phyloP scores from a whole-genome alignment of 2,888 invertebrate genomes.

The Chrysotoxum bicinctum region DNA sequence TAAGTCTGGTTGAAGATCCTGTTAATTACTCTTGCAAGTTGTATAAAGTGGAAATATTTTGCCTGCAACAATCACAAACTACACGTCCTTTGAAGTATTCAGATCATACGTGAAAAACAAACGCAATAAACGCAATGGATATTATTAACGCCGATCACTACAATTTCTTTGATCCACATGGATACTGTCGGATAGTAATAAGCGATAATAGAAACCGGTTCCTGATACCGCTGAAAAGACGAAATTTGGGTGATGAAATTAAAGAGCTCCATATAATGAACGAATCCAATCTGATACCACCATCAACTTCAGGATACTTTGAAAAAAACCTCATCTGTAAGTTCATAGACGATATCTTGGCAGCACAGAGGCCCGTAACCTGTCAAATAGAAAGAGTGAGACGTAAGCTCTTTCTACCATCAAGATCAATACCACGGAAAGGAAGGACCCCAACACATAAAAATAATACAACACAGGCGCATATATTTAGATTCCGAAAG shows the following conservation, averaged over 20 bases:
- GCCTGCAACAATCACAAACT: not conserved
- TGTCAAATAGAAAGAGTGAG: conserved; percentile 72
- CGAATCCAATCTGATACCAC: conserved; percentile 43
- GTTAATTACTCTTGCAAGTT: not conserved
- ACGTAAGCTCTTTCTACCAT: conserved; percentile 75
- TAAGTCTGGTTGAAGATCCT: not conserved
- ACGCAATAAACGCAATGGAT: conserved; percentile 34
- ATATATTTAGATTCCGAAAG: conserved; percentile 62
- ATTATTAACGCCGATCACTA: conserved; percentile 16
- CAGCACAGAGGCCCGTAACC: not conserved
- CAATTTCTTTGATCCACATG: conserved; percentile 38
- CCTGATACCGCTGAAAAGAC: conserved; percentile 18
- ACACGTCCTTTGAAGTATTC: not conserved
- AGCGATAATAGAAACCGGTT: not conserved
- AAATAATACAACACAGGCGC: conserved; percentile 66
- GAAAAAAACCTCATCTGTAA: conserved; percentile 31
- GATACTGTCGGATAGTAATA: conserved; percentile 14
- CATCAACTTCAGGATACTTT: conserved; percentile 45
- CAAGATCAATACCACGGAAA: conserved; percentile 73
- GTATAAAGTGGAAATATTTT: not conserved
- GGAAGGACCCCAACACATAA: not conserved
- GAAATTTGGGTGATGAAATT: conserved; percentile 41
- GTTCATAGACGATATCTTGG: conserved; percentile 49
- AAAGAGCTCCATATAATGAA: conserved; percentile 44
- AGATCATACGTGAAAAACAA: not conserved